Evolutionary conservation across 2,113 vertebrate species (phyloP), one percentile per base, ranked within the genome.

Genomic region (Cyanoramphus novaezelandiae): DNA sequence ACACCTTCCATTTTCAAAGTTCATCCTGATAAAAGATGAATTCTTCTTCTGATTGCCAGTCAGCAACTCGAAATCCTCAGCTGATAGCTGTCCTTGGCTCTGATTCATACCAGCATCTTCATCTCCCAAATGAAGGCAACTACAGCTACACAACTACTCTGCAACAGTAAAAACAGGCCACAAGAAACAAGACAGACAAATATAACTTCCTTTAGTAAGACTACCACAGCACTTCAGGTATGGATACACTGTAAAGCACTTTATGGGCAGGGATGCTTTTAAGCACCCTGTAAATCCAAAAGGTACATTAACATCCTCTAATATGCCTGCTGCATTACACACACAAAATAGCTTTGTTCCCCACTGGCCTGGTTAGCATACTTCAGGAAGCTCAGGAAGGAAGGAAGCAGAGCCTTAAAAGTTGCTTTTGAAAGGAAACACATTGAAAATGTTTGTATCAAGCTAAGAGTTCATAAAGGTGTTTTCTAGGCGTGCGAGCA

Each of bases 401-500:
- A 94, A 93, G 82, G 91, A 94, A 95, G 55, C 15, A 28, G 13
- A 81, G 85, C 39, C 64, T 74, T 60, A 82, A 71, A 92, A 72
- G 39, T 47, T 86, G 55, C 49, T 82, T 94, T 90, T 75, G 57
- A 95, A 78, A 93, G 96, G 95, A 97, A 96, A 91, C 95, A 96
- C 92, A 94, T 81, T 94, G 88, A 84, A 78, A 88, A 71, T 41
- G 57, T 93, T 92, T 77, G 29, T 52, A 53, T 50, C 4, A 2
- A 81, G 43, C 47, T 68, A 31, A 81, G 78, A 83, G 82, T 72
- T 84, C 55, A 60, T 17, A 44, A 90, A 94, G 53, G 64, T 87
- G 67, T 90, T 90, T 90, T 95, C 88, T 86, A 81, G 93, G 46
- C 90, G 86, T 0, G 31, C 33, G 49, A 91, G 72, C 72, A 88